Percentiles rank a stretch among this genome's conserved stretches.
These are phyloP conservation scores for Epizoanthus rinbou DNA, from an alignment of 92 coral and sea anemone species.

Conservation along the genomic window DNA sequence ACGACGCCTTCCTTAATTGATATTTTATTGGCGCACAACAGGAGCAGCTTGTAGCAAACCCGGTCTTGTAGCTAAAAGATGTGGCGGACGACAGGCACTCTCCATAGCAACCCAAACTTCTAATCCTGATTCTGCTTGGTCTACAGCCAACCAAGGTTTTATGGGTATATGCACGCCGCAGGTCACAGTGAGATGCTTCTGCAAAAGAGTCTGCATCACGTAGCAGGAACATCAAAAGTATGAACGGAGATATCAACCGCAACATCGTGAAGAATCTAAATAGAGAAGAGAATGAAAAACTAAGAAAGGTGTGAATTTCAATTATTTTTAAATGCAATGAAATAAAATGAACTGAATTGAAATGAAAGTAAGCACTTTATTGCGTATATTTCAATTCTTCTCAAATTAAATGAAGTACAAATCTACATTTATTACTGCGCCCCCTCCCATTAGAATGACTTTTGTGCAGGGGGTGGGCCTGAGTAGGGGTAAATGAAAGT, in stretches of 20 bases:
- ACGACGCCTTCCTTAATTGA: conserved; percentile 29
- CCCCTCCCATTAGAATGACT: too few species aligned
- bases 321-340: too few species aligned
- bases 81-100: conserved; percentile 89
- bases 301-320: background rate
- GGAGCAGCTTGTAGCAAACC: conserved; percentile 90
- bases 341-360: too few species aligned
- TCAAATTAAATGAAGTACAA: too few species aligned
- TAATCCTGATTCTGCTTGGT: conserved; percentile 43
- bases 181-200: conserved; percentile 36
- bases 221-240: conserved; percentile 32
- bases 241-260: background rate
- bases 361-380: background rate
- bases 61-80: conserved; percentile 68
- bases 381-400: too few species aligned
- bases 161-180: conserved; percentile 10
- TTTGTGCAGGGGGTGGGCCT: too few species aligned
- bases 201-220: conserved; percentile 46
- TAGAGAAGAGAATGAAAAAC: background rate
- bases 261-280: conserved; percentile 27
- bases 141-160: background rate
- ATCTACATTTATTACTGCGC: too few species aligned
- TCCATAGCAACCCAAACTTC: conserved; percentile 82
- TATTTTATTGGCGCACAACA: conserved; percentile 87
- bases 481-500: too few species aligned